A percentile compares a stretch with the other conserved stretches of the same genome.
These are phyloP conservation scores for Nipponia nippon DNA, from an alignment of 2,113 vertebrate genomes.

Conservation along the genomic window DNA sequence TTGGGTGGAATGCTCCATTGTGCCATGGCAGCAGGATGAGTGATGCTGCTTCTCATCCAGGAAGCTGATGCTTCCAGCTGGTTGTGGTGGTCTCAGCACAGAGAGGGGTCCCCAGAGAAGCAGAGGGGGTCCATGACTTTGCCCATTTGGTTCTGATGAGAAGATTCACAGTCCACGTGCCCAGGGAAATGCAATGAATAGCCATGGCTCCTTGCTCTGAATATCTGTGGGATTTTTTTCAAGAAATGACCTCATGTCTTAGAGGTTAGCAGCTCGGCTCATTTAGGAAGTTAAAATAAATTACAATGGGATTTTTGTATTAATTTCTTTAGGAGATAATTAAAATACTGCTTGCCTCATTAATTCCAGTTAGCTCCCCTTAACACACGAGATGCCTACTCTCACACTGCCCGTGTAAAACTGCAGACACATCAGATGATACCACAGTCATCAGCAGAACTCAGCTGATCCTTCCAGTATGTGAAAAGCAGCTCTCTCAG, in stretches of 20 bases:
- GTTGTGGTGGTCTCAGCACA: neutral
- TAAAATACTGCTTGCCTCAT: neutral
- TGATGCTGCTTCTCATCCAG: neutral
- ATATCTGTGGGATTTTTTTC: neutral
- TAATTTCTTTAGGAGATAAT: conserved; percentile 1
- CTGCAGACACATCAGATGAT: neutral
- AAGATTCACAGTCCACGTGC: neutral
- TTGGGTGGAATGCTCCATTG: neutral
- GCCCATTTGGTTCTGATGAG: neutral
- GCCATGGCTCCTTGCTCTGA: neutral
- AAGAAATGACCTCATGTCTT: neutral
- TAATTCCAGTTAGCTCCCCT: neutral
- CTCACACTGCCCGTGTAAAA: neutral
- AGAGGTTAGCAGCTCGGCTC: neutral
- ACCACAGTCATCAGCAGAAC: neutral
- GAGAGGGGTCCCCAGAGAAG: neutral
- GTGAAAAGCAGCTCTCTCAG: neutral
- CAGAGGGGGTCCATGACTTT: neutral
- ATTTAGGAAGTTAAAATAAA: neutral
- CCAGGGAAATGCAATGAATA: neutral
- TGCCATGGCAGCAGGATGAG: neutral
- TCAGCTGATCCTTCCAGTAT: neutral
- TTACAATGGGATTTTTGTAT: neutral
- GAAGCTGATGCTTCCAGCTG: neutral
- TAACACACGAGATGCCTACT: neutral